Conservation (phyloP, 2,888 invertebrate genomes). For the Epistrophe grossulariae region DNA sequence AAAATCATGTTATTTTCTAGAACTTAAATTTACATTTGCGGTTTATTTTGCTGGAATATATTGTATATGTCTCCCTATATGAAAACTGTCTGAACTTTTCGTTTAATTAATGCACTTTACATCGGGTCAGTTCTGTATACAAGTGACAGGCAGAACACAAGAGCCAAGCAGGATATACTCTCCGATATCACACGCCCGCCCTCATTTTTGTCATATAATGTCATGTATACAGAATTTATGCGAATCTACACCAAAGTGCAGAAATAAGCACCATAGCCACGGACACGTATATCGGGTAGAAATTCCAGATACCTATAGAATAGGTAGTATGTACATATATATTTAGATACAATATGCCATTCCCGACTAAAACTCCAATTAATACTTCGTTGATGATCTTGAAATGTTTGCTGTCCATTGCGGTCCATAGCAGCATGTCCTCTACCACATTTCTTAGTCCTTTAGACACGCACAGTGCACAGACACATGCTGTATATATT, state of each 20-base stretch:
- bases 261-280: conserved; percentile 43
- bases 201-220: conserved; percentile 54
- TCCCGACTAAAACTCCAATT: conserved; percentile 50
- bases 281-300: conserved; percentile 22
- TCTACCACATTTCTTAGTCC: conserved; percentile 1
- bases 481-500: neutral
- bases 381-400: conserved; percentile 73
- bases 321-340: neutral
- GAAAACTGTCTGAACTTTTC: conserved; percentile 61
- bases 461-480: conserved; percentile 2
- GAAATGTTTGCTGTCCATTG: conserved; percentile 70
- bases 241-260: conserved; percentile 63
- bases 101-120: conserved; percentile 74
- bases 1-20: conserved; percentile 60
- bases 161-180: conserved; percentile 15
- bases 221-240: conserved; percentile 73
- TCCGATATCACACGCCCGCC: neutral
- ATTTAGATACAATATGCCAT: neutral
- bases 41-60: conserved; percentile 64
- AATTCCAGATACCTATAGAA: conserved; percentile 18
- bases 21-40: conserved; percentile 67
- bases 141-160: conserved; percentile 63
- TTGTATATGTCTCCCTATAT: neutral
- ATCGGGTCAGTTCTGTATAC: conserved; percentile 64
- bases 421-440: conserved; percentile 21